Base-by-base conservation (phyloP, 2,113 vertebrate genomes). In the Hydrolagus affinis region DNA sequence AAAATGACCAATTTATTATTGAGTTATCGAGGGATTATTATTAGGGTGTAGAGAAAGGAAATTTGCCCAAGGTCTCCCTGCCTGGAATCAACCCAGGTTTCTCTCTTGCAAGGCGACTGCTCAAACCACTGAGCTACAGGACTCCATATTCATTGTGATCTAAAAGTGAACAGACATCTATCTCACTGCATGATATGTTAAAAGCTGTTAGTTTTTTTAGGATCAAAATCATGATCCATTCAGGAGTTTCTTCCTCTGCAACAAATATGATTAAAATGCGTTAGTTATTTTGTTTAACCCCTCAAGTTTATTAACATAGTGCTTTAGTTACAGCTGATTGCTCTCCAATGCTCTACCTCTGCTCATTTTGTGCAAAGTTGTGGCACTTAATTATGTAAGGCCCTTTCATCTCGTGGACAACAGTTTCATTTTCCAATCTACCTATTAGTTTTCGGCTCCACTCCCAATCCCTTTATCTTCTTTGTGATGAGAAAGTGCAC, bases 331-430 rank as follows among this genome's bases (percentile, higher is more conserved):
- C 76, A 80, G 57, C 59, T 23, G 25, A 80, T 80, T 77, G 17
- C 30, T n/a, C 23, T 57, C n/a, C 30, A 74, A 4, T 17, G 44
- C 30, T 17, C 75, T 60, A n/a, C 19, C 56, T 57, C 56, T 77
- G 75, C 75, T n/a, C 23, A 21, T 57, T 77, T 28, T 17, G 56
- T 75, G 32, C 57, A 80, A 21, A 59, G 59, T 7, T 62, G n/a
- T 80, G 76, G 25, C 23, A n/a, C 76, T 28, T 62, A 80, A 80
- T 80, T 80, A 80, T 80, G 76, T 62, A 59, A 80, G 15, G 60
- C 25, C 25, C 57, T 80, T 80, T 62, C 23, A 60, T n/a, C 57
- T 77, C 57, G 12, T 4, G 59, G n/a, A 25, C 57, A 77, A 80
- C 23, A 80, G 57, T 80, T 80, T 80, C 57, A 80, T 80, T 80